Conservation (phyloP, 2,797 vertebrate genomes). For the Molossus alvarezi region DNA sequence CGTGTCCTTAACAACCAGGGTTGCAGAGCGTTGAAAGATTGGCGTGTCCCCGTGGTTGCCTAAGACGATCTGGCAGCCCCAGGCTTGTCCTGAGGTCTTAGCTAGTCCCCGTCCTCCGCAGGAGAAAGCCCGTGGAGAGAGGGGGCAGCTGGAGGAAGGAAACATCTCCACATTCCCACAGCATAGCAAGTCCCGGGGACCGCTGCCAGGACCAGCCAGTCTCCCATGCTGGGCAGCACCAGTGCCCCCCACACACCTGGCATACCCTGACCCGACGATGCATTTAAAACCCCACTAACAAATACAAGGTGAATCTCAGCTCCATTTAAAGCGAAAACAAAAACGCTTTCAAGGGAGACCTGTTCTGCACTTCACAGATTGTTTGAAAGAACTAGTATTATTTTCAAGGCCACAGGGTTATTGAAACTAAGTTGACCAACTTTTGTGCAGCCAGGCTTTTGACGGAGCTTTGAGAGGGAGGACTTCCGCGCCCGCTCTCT, state of each 20-base stretch:
- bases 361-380: neutral
- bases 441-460: neutral
- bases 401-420: neutral
- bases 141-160: neutral
- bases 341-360: neutral
- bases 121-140: neutral
- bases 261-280: rapidly evolving
- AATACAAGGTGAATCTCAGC: too few species aligned
- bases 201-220: neutral
- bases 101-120: neutral
- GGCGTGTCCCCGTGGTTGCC: neutral
- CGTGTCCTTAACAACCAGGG: neutral
- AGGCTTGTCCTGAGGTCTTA: neutral
- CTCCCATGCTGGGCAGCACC: neutral
- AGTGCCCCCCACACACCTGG: neutral
- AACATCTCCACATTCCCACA: neutral
- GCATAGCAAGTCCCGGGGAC: conserved; percentile 44
- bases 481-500: neutral
- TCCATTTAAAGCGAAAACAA: neutral
- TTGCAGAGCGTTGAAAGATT: neutral
- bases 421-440: neutral
- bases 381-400: neutral
- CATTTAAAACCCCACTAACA: neutral
- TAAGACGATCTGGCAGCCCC: neutral
- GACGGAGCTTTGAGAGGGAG: neutral